A percentile compares a stretch with the other conserved stretches of the same genome.
Evolutionary conservation across 2,113 vertebrate species (phyloP).

Genomic region (Corynorhinus townsendii): DNA sequence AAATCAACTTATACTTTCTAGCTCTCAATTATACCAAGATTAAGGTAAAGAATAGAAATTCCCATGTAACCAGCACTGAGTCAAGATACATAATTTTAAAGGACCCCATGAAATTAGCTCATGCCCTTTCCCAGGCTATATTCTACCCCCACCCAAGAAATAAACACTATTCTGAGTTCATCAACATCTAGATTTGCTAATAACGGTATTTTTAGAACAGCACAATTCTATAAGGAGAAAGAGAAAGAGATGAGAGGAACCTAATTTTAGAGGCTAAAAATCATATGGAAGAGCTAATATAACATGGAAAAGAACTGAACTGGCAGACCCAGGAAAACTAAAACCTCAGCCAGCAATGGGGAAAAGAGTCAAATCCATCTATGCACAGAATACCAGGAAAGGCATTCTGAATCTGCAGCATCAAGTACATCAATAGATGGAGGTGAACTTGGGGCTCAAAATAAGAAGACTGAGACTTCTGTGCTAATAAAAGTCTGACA

Average conservation of each 20-base stretch:
- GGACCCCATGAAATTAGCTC: background rate
- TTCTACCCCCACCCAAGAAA: background rate
- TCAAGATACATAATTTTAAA: background rate
- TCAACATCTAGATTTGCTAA: background rate
- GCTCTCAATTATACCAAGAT: background rate
- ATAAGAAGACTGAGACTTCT: background rate
- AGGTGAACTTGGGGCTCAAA: background rate
- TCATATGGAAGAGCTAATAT: background rate
- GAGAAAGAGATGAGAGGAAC: background rate
- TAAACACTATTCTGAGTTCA: slow-evolving; percentile 20
- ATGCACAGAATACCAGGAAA: background rate
- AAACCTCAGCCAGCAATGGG: background rate
- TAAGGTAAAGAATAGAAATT: background rate
- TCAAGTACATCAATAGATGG: background rate
- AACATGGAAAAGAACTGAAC: background rate
- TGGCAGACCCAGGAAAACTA: background rate
- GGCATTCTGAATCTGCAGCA: background rate
- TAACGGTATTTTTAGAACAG: background rate
- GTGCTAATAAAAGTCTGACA: background rate
- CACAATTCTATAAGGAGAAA: slow-evolving; percentile 6
- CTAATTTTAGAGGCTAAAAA: background rate
- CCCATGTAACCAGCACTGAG: background rate
- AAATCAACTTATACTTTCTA: slow-evolving; percentile 3
- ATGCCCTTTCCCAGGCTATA: background rate
- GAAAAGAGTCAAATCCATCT: background rate